These are phyloP conservation scores for Listronotus oregonensis DNA, from an alignment of 1,140 invertebrate genomes.

Conservation along the genomic window DNA sequence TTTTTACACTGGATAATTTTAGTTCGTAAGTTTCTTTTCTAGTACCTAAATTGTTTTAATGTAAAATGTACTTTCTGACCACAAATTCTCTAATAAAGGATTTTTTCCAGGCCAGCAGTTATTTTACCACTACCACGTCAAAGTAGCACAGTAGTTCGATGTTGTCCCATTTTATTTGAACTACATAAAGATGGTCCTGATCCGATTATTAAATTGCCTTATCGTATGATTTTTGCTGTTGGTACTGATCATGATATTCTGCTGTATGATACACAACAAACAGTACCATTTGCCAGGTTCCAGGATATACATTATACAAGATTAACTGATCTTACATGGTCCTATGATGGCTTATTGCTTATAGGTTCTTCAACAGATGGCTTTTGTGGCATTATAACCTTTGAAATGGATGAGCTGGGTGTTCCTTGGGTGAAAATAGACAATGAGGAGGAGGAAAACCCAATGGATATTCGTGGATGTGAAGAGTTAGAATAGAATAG, in stretches of 20 bases:
- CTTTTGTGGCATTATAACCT: constrained; percentile 90
- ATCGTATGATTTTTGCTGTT: constrained; percentile 88
- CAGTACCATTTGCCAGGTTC: constrained; percentile 80
- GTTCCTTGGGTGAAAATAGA: constrained; percentile 61
- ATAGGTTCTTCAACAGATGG: constrained; percentile 93
- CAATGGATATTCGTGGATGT: constrained; percentile 41
- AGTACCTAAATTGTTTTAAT: neutral
- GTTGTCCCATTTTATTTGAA: constrained; percentile 79
- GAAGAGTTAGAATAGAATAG: too few species aligned
- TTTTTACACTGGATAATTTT: constrained; percentile 77
- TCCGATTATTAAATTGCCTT: constrained; percentile 70
- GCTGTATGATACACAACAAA: constrained; percentile 91
- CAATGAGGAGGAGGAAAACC: constrained; percentile 52
- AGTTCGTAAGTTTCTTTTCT: constrained; percentile 65
- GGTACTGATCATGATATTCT: constrained; percentile 85
- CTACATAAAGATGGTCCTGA: constrained; percentile 63
- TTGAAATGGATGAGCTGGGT: constrained; percentile 83
- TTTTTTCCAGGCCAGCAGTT: constrained; percentile 71
- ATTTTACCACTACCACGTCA: constrained; percentile 80
- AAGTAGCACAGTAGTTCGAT: constrained; percentile 78
- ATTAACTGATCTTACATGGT: constrained; percentile 92
- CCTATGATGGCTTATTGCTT: constrained; percentile 79
- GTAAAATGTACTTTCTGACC: neutral
- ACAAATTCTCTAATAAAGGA: neutral
- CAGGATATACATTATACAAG: constrained; percentile 93